Evolutionary conservation across 2,797 vertebrate species (phyloP), one percentile per base, ranked within the genome.

Genomic region (Rhincodon typus): DNA sequence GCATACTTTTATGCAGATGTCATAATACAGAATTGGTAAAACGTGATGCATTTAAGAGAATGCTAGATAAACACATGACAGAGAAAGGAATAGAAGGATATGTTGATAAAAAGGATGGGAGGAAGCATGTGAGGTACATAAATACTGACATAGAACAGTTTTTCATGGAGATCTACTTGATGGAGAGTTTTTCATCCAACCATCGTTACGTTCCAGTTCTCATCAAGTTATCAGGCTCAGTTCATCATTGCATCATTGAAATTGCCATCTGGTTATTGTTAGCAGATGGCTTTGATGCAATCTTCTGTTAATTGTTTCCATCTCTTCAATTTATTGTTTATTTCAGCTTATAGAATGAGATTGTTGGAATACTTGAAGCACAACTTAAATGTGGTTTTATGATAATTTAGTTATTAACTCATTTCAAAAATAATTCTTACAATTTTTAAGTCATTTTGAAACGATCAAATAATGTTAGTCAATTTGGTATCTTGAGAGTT

Each of bases 251-350:
- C 53, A 57, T 88, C 86, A 57, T 88, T 12, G 34, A 12, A 15
- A 53, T 30, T 57, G 12, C 27, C 25, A 53, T 88, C 27, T 88
- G 46, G 46, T 88, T 88, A 88, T 88, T 30, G 27, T 53, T 88
- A 57, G 50, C 34, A 57, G 50, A 88, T 88, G 53, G 53, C 12
- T 88, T 88, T 88, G 86, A 30, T 57, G 86, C 57, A 88, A 30
- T 88, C 53, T 53, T 88, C 25, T 30, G 46, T 88, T 88, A 88
- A 88, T 57, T 88, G 86, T 53, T 88, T 84, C 82, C 82, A 87
- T 53, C 42, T 84, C 79, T 84, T 87, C 38, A 19, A 84, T 84
- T 84, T 84, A 84, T 84, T 46, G 82, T 84, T 84, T 21, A 88
- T 88, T 88, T 13, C 30, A 34, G 12, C 34, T 88, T 57, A 57